Evolutionary conservation across 1,140 invertebrate genomes (phyloP).

Genomic region (Phortica variegata): DNA sequence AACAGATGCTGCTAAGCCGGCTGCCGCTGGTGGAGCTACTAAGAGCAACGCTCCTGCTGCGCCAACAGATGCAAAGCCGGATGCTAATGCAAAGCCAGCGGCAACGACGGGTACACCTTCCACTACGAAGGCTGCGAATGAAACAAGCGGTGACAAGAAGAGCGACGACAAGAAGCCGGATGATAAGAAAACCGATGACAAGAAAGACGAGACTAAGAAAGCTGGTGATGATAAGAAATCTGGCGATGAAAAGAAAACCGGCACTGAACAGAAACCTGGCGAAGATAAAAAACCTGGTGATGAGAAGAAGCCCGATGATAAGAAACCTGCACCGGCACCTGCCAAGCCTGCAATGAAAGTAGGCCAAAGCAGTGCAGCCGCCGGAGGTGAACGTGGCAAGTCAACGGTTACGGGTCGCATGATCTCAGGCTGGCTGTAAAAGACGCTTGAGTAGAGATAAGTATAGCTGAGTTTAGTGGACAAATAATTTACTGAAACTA

Average conservation of each 20-base stretch:
- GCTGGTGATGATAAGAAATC: slow-evolving; percentile 22
- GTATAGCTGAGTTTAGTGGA: neutral
- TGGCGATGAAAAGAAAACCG: slow-evolving; percentile 12
- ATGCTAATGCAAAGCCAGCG: slow-evolving; percentile 11
- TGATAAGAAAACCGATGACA: slow-evolving; percentile 37
- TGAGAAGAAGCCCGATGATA: slow-evolving; percentile 25
- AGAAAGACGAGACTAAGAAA: slow-evolving; percentile 30
- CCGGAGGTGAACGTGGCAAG: slow-evolving; percentile 51
- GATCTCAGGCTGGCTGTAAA: slow-evolving; percentile 51
- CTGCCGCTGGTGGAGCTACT: slow-evolving; percentile 22
- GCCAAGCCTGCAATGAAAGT: slow-evolving; percentile 48
- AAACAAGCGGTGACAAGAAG: slow-evolving; percentile 26
- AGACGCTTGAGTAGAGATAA: neutral
- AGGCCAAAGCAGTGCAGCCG: slow-evolving; percentile 50
- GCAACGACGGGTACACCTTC: slow-evolving; percentile 13
- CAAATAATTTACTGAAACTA: neutral
- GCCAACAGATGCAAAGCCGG: slow-evolving; percentile 42
- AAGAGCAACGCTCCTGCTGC: slow-evolving; percentile 43
- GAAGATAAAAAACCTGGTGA: slow-evolving; percentile 27
- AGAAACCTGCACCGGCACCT: slow-evolving; percentile 29
- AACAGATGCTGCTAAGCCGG: slow-evolving; percentile 31
- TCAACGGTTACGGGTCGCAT: slow-evolving; percentile 54
- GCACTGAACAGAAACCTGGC: slow-evolving; percentile 23
- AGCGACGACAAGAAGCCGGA: slow-evolving; percentile 28
- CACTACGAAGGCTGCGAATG: slow-evolving; percentile 33